Evolutionary conservation across 2,888 invertebrate species (phyloP).

Genomic region (Drosophila nigricruria): DNA sequence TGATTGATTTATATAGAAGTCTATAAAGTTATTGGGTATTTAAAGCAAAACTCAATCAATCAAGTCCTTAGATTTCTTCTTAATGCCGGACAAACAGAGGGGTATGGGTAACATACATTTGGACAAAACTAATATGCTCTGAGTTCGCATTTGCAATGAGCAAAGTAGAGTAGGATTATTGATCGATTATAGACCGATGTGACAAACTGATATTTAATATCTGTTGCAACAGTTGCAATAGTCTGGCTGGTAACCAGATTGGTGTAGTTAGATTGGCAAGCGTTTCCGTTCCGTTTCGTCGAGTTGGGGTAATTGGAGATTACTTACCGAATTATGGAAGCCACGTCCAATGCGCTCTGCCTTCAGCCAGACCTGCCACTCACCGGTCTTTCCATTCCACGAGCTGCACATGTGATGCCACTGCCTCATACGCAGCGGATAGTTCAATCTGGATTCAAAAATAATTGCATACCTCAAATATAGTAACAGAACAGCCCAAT

Average conservation of each 20-base stretch:
- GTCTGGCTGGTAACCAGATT: not conserved
- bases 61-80: not conserved
- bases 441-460: conserved; percentile 87
- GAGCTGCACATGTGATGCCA: conserved; percentile 96
- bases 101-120: not conserved
- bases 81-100: not conserved
- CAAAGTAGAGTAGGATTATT: not conserved
- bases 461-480: not conserved
- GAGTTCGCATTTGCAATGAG: not conserved
- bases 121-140: not conserved
- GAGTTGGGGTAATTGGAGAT: conserved; percentile 36
- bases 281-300: conserved; percentile 31
- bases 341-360: conserved; percentile 94
- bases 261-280: not conserved
- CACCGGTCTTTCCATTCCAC: conserved; percentile 95
- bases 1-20: too few species aligned
- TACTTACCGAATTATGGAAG: conserved; percentile 93
- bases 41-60: too few species aligned
- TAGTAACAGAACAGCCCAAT: conserved; percentile 16
- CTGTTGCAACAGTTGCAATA: not conserved
- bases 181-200: conserved; percentile 1
- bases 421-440: conserved; percentile 89
- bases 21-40: too few species aligned
- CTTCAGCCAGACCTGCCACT: conserved; percentile 96
- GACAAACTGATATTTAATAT: conserved; percentile 22